phyloP scores from a whole-genome alignment of 2,888 invertebrate species.

The Lithophane semibrunnea region DNA sequence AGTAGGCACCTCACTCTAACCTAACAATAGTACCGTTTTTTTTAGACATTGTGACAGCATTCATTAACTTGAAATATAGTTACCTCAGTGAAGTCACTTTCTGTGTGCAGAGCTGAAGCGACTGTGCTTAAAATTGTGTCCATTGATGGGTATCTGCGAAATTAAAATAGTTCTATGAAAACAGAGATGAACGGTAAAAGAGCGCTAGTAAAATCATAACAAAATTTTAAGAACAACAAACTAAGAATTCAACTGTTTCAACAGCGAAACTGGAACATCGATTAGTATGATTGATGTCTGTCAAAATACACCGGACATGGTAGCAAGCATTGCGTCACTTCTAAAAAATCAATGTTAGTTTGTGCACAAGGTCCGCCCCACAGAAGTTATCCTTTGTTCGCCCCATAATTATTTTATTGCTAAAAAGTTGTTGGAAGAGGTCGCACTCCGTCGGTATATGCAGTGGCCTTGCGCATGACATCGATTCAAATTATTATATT shows the following conservation, averaged over 20 bases:
- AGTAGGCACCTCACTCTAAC: neutral
- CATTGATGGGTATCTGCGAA: constrained; percentile 81
- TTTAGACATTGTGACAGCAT: neutral
- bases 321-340: neutral
- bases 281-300: constrained; percentile 9
- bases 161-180: constrained; percentile 1
- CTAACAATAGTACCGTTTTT: neutral
- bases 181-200: neutral
- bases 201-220: constrained; percentile 2
- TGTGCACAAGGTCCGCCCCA: neutral
- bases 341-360: neutral
- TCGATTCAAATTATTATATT: no score
- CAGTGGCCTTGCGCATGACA: no score
- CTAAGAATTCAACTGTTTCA: constrained; percentile 7
- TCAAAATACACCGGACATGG: constrained; percentile 11
- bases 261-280: constrained; percentile 8
- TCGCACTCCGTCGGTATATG: no score
- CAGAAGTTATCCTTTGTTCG: neutral
- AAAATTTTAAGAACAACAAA: constrained; percentile 9
- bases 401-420: neutral
- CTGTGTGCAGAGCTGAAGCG: constrained; percentile 76
- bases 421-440: no score
- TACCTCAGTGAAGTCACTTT: constrained; percentile 81
- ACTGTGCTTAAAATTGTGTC: constrained; percentile 77
- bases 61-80: constrained; percentile 47